Base-by-base conservation (phyloP, 2,113 vertebrate species). In the Platanista minor region DNA sequence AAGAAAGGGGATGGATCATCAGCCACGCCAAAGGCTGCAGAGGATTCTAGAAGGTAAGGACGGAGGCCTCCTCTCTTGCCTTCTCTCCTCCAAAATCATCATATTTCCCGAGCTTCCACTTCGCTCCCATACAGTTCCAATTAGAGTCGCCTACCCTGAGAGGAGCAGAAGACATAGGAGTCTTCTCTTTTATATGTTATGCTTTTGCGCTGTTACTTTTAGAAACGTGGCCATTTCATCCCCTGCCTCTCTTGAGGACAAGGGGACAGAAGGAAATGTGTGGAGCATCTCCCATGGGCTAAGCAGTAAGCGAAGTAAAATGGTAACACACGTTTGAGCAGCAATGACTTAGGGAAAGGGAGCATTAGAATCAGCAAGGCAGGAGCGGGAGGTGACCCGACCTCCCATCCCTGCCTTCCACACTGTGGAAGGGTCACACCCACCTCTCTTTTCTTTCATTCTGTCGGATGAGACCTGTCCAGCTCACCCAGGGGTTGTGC, bases 351-450 rank as follows among this genome's bases (percentile, higher is more conserved):
- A 21, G 39, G 25, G 36, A 69, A 64, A 86, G 78, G n/a, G 2
- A 18, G 23, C 11, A 4, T 49, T 12, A 54, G 20, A 52, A 43
- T 11, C 62, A 25, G 36, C 13, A 11, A 25, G 69, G 78, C 23
- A 29, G 29, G 11, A 57, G 52, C 67, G 7, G 3, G 11, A 72
- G 71, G 15, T 0, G 25, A 33, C 69, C 20, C 3, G 1, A 29
- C 18, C 12, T 54, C 15, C 27, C n/a, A 13, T 7, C 14, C 2
- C 21, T 12, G 62, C 39, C 39, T 54, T 59, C 17, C 8, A 78
- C 67, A 21, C 1, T 0, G 0, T 6, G 41, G 39, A n/a, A 36
- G 31, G n/a, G 39, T 25, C 33, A 31, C 11, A 43, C 29, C 27
- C 14, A 25, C 33, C 36, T 71, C 36, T 49, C 7, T 59, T 77